Evolutionary conservation across 1,140 invertebrate species (phyloP).

Genomic region (Onthophagus taurus): DNA sequence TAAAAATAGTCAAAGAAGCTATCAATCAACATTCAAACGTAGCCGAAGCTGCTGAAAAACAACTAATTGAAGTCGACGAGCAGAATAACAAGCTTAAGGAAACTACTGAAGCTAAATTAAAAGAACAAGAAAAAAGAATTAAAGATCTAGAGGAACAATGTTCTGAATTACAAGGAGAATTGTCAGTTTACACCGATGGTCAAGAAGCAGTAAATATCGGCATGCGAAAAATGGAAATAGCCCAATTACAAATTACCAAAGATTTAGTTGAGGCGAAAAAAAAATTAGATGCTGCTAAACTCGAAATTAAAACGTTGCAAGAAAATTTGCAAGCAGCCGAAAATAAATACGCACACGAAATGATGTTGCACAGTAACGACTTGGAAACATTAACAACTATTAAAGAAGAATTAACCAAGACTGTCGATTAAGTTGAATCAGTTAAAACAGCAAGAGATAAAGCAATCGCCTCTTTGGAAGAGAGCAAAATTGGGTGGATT

Average conservation of each 20-base stretch:
- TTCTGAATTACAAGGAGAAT: slow-evolving; percentile 53
- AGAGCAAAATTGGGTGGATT: slow-evolving; percentile 49
- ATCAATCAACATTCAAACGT: slow-evolving; percentile 75
- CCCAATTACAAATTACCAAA: slow-evolving; percentile 47
- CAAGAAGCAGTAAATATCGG: slow-evolving; percentile 47
- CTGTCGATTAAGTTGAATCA: slow-evolving; percentile 43
- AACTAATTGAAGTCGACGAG: slow-evolving; percentile 58
- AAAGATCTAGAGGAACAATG: slow-evolving; percentile 50
- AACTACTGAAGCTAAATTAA: slow-evolving; percentile 49
- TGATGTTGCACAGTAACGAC: slow-evolving; percentile 75
- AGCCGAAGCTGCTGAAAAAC: slow-evolving; percentile 66
- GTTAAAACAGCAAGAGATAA: slow-evolving; percentile 48
- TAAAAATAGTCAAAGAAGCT: slow-evolving; percentile 59
- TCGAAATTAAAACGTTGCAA: slow-evolving; percentile 44
- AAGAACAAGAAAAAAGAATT: slow-evolving; percentile 42
- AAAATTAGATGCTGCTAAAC: slow-evolving; percentile 49
- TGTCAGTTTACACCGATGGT: slow-evolving; percentile 50
- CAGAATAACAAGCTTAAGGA: slow-evolving; percentile 52
- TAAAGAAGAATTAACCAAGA: slow-evolving; percentile 53
- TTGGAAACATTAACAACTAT: slow-evolving; percentile 57
- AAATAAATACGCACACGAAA: slow-evolving; percentile 80
- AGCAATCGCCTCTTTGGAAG: slow-evolving; percentile 47
- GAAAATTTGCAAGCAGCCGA: slow-evolving; percentile 53
- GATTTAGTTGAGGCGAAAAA: slow-evolving; percentile 52
- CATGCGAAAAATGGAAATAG: slow-evolving; percentile 43